A percentile compares a stretch with the other conserved stretches of the same genome.
These are phyloP conservation scores for Drosophila birchii DNA, from an alignment of 2,888 invertebrate genomes.

Conservation along the genomic window DNA sequence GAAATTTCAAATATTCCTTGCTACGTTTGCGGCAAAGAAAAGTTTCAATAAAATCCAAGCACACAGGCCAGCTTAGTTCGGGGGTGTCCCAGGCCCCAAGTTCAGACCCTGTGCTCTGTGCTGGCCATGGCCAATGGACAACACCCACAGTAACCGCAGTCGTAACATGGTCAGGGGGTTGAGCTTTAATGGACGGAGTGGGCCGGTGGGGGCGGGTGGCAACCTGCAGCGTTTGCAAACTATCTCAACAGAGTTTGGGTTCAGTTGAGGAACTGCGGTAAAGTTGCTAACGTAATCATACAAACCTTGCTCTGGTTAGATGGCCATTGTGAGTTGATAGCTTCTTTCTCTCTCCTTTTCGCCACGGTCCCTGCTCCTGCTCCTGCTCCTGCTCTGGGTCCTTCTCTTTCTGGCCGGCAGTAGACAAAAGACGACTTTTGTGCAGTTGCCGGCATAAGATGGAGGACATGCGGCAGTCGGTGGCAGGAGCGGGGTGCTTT, in stretches of 20 bases:
- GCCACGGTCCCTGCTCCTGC: slow-evolving; percentile 5
- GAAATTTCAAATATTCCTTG: slow-evolving; percentile 75
- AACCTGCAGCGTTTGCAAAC: slow-evolving; percentile 71
- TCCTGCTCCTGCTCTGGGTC: slow-evolving; percentile 36
- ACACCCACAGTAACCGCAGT: slow-evolving; percentile 75
- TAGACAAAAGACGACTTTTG: slow-evolving; percentile 78
- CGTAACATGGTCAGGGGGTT: slow-evolving; percentile 44
- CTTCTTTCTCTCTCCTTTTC: slow-evolving; percentile 27
- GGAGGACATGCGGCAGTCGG: slow-evolving; percentile 61
- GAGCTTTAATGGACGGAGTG: not conserved
- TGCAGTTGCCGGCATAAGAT: slow-evolving; percentile 73
- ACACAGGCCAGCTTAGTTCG: slow-evolving; percentile 55
- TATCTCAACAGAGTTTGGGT: slow-evolving; percentile 76
- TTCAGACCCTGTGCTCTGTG: slow-evolving; percentile 9
- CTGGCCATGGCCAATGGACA: slow-evolving; percentile 52
- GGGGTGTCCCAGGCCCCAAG: slow-evolving; percentile 8
- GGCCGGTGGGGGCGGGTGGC: slow-evolving; percentile 2
- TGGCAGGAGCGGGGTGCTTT: slow-evolving; percentile 59
- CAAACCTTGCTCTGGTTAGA: slow-evolving; percentile 67
- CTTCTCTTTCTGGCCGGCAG: slow-evolving; percentile 45
- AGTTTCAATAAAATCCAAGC: slow-evolving; percentile 78
- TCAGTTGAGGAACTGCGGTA: slow-evolving; percentile 78
- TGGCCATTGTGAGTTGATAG: slow-evolving; percentile 22
- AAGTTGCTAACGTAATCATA: slow-evolving; percentile 79
- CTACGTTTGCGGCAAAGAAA: slow-evolving; percentile 73